Evolutionary conservation across 2,113 vertebrate genomes (phyloP).

Genomic region (Hippoglossus stenolepis): DNA sequence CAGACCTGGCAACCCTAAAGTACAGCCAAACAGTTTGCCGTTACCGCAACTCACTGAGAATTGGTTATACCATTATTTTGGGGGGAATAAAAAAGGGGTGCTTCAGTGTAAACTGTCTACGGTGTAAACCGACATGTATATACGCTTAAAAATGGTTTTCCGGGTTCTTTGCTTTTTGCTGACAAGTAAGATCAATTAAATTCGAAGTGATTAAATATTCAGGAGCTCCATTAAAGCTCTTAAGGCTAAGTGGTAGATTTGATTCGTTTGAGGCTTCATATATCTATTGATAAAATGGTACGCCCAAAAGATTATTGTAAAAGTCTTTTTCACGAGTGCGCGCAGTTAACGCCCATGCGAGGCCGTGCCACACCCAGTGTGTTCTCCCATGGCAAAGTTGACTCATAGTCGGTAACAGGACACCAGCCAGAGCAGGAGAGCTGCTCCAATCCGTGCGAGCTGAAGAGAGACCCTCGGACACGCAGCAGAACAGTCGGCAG

Average conservation of each 20-base stretch:
- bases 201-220: too few species aligned
- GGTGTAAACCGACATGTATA: too few species aligned
- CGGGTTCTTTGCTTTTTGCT: background rate
- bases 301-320: too few species aligned
- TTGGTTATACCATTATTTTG: too few species aligned
- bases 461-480: background rate
- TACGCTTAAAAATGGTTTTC: too few species aligned
- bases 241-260: background rate
- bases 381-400: background rate
- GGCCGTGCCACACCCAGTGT: conserved; percentile 30
- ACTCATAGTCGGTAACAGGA: conserved; percentile 32
- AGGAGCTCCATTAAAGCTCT: too few species aligned
- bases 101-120: too few species aligned
- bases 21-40: too few species aligned
- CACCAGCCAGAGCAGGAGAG: background rate
- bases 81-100: too few species aligned
- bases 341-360: background rate
- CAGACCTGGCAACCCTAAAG: too few species aligned
- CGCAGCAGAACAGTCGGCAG: background rate
- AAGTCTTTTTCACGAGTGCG: background rate
- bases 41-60: too few species aligned
- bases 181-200: background rate
- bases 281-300: background rate
- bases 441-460: background rate
- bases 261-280: background rate